Conservation (phyloP, 1,140 invertebrate species). For the Araneus ventricosus region DNA sequence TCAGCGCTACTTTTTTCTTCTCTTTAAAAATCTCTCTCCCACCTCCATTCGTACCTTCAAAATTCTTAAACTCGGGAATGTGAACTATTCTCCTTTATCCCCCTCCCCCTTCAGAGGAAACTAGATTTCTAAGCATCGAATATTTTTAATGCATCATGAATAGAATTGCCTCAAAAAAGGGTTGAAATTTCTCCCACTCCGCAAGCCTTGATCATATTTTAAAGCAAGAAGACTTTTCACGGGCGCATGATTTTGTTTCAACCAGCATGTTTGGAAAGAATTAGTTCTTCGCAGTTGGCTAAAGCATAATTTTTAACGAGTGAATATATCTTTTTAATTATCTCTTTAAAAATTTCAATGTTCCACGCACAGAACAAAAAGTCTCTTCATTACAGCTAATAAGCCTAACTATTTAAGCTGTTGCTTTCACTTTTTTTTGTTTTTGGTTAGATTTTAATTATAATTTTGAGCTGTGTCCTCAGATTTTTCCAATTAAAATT, state of each 20-base stretch:
- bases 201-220: not conserved
- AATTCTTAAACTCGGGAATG: constrained; percentile 29
- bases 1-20: not conserved
- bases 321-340: too few species aligned
- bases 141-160: constrained; percentile 19
- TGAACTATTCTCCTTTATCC: not conserved
- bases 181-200: not conserved
- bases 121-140: not conserved
- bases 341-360: too few species aligned
- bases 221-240: not conserved
- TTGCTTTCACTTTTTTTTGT: too few species aligned
- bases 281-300: too few species aligned
- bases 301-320: too few species aligned
- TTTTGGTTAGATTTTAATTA: too few species aligned
- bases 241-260: not conserved
- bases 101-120: not conserved
- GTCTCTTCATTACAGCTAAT: too few species aligned
- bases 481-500: too few species aligned
- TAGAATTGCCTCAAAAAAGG: not conserved
- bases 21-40: constrained; percentile 27
- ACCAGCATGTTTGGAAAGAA: too few species aligned
- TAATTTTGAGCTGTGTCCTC: too few species aligned
- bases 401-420: too few species aligned
- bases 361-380: too few species aligned
- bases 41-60: constrained; percentile 13